Conservation (phyloP, 2,797 vertebrate species). For the Lindbergichthys nudifrons region DNA sequence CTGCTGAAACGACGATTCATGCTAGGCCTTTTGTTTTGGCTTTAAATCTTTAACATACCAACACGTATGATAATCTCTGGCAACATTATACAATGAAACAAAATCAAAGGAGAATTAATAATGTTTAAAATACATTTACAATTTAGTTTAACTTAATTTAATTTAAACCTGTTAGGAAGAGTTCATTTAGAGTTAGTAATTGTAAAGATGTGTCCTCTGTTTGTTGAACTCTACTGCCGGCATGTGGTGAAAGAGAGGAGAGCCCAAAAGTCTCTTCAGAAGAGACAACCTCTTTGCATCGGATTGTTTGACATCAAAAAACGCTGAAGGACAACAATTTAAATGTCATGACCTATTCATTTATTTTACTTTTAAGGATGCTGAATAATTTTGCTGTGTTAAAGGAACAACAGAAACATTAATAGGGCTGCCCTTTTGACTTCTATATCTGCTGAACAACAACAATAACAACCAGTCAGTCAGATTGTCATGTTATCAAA, state of each 20-base stretch:
- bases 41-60: background rate
- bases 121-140: background rate
- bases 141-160: background rate
- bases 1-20: background rate
- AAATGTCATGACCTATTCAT: background rate
- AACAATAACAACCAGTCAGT: background rate
- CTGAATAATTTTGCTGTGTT: background rate
- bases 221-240: slow-evolving; percentile 58
- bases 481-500: background rate
- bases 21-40: background rate
- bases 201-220: background rate
- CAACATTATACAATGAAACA: background rate
- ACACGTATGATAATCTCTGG: background rate
- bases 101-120: background rate
- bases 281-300: background rate
- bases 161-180: background rate
- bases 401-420: no score
- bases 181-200: no score
- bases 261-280: background rate
- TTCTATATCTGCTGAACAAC: background rate
- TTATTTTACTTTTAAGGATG: background rate
- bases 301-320: background rate
- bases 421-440: background rate
- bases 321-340: background rate
- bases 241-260: slow-evolving; percentile 55